phyloP scores from a whole-genome alignment of 2,797 vertebrate genomes.

The Alosa sapidissima region DNA sequence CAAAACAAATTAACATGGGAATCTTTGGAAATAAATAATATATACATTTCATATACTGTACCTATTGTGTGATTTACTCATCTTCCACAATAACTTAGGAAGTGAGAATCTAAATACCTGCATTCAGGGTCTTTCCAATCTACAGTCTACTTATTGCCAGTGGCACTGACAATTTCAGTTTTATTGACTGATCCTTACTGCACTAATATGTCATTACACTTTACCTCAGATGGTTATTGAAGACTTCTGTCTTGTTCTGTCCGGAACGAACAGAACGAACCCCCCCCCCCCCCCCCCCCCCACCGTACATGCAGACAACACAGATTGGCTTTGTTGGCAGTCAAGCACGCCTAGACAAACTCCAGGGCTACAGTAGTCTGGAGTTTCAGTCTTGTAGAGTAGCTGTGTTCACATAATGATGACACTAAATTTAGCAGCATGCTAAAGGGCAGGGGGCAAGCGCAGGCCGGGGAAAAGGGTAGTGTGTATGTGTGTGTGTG shows the following conservation, averaged over 20 bases:
- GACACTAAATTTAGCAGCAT: slow-evolving; percentile 44
- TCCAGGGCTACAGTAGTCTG: background rate
- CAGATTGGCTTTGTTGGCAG: background rate
- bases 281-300: too few relatives aligned
- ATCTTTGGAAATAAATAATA: background rate
- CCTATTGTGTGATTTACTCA: background rate
- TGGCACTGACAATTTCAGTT: background rate
- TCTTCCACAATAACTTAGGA: background rate
- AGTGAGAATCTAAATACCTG: background rate
- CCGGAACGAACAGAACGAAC: too few relatives aligned
- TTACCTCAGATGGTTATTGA: background rate
- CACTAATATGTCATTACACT: background rate
- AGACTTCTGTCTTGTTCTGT: background rate
- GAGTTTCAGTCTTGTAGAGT: background rate
- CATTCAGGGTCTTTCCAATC: too few relatives aligned
- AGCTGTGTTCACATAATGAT: slow-evolving; percentile 28
- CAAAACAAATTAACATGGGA: background rate
- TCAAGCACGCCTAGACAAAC: slow-evolving; percentile 6
- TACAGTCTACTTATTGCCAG: too few relatives aligned
- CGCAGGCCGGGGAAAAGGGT: slow-evolving; percentile 3
- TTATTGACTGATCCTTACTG: background rate
- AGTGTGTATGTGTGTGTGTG: slow-evolving; percentile 21
- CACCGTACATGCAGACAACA: background rate
- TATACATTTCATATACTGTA: too few relatives aligned
- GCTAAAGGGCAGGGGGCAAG: slow-evolving; percentile 36